A percentile compares a stretch with the other conserved stretches of the same genome.
phyloP scores from a whole-genome alignment of 30 jellyfish, hydroid and myxozoan genomes.

The Turritopsis dohrnii region DNA sequence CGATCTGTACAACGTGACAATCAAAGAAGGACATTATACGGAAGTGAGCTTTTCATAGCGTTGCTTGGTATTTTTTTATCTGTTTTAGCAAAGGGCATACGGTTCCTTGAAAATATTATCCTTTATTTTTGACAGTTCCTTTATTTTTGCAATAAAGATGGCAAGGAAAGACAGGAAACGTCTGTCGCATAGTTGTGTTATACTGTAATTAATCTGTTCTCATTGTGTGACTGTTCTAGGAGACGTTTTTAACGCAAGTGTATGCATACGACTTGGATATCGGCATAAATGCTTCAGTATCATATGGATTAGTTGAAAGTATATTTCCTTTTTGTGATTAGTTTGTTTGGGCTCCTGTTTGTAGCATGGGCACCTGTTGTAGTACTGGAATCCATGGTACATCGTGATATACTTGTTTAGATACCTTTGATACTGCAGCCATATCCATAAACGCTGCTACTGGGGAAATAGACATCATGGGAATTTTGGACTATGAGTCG shows the following conservation, averaged over 20 bases:
- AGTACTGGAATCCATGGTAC: neutral
- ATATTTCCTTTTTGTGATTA: too few species aligned
- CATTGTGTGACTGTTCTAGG: neutral
- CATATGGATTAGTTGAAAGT: neutral
- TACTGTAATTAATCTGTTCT: too few species aligned
- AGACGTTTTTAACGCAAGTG: neutral
- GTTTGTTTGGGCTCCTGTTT: too few species aligned
- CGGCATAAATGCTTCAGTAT: constrained; percentile 1
- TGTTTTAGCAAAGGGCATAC: too few species aligned
- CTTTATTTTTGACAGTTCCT: too few species aligned
- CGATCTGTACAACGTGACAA: neutral
- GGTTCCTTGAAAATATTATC: too few species aligned
- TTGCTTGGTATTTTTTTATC: too few species aligned
- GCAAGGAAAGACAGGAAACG: too few species aligned
- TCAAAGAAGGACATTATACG: neutral
- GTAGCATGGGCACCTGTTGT: too few species aligned
- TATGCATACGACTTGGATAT: neutral
- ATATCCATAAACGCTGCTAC: neutral
- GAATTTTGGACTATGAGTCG: neutral
- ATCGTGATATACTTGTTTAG: neutral
- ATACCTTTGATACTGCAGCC: neutral
- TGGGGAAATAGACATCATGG: neutral
- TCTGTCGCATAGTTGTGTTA: too few species aligned
- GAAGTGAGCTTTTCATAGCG: neutral
- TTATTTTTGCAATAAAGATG: too few species aligned